A percentile compares a stretch with the other conserved stretches of the same genome.
Evolutionary conservation across 2,113 vertebrate genomes (phyloP).

Genomic region (Sorex araneus): DNA sequence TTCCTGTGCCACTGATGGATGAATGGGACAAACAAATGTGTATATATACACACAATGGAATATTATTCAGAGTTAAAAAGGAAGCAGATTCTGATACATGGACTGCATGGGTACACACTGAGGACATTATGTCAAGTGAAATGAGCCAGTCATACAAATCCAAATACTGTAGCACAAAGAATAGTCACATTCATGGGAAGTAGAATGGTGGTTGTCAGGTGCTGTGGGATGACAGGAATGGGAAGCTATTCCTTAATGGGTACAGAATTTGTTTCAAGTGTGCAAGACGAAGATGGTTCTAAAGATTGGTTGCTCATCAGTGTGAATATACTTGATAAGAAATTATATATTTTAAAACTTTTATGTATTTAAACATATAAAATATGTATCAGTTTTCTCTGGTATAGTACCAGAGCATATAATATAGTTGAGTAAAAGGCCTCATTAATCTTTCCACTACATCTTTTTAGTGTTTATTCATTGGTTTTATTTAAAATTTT

Average conservation of each 20-base stretch:
- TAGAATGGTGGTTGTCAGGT: background rate
- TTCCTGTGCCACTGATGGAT: no score
- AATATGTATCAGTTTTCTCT: background rate
- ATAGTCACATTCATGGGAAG: background rate
- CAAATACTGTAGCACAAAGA: background rate
- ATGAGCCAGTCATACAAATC: background rate
- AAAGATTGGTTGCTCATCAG: background rate
- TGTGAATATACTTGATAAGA: constrained; percentile 3
- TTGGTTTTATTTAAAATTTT: no score
- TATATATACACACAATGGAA: background rate
- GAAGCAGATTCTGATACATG: background rate
- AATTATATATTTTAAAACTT: background rate
- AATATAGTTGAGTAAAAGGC: no score
- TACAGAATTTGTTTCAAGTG: constrained; percentile 12
- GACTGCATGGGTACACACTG: background rate
- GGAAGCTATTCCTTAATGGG: background rate
- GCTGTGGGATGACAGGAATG: background rate
- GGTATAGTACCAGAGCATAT: no score
- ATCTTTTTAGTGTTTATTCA: no score
- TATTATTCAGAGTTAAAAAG: background rate
- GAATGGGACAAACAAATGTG: no score
- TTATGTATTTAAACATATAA: background rate
- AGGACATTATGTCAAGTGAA: background rate
- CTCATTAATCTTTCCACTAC: no score
- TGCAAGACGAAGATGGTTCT: constrained; percentile 9